Conservation (phyloP, 1,140 invertebrate genomes). For the Drosophila willistoni region DNA sequence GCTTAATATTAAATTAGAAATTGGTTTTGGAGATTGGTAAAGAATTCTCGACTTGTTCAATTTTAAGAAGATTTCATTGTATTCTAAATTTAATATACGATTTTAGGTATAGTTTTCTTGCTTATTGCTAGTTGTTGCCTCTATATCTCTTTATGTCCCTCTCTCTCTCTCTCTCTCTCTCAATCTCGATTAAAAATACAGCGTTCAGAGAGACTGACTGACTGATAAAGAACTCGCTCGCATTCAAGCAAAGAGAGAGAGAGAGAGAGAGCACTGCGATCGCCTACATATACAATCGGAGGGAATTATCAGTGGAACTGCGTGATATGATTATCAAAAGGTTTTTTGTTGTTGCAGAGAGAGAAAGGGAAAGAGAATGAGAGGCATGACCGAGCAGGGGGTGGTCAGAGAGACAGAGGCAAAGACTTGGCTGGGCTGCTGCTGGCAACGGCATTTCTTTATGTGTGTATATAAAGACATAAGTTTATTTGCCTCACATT, state of each 20-base stretch:
- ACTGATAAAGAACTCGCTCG: too few species aligned
- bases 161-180: neutral
- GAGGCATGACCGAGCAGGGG: neutral
- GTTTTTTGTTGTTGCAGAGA: constrained; percentile 51
- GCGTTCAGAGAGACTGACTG: too few species aligned
- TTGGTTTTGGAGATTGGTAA: neutral
- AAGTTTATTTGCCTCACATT: constrained; percentile 9
- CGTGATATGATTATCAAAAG: constrained; percentile 80
- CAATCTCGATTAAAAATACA: neutral
- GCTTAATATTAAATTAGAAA: neutral
- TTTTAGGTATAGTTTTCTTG: constrained; percentile 25
- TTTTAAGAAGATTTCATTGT: constrained; percentile 26
- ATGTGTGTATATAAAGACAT: constrained; percentile 17
- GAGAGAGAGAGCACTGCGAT: constrained; percentile 29
- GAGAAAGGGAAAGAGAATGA: neutral
- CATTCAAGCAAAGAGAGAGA: constrained; percentile 6
- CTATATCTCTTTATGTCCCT: neutral
- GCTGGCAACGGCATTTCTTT: constrained; percentile 68
- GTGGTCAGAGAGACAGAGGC: too few species aligned
- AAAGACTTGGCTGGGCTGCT: constrained; percentile 19
- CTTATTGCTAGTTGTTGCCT: constrained; percentile 18
- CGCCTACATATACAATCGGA: constrained; percentile 72
- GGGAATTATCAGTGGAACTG: constrained; percentile 76
- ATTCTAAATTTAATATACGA: constrained; percentile 59
- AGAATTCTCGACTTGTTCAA: neutral